Percentiles rank a stretch among this genome's conserved stretches.
Evolutionary conservation across 2,797 vertebrate genomes (phyloP).

Genomic region (Protonibea diacanthus): DNA sequence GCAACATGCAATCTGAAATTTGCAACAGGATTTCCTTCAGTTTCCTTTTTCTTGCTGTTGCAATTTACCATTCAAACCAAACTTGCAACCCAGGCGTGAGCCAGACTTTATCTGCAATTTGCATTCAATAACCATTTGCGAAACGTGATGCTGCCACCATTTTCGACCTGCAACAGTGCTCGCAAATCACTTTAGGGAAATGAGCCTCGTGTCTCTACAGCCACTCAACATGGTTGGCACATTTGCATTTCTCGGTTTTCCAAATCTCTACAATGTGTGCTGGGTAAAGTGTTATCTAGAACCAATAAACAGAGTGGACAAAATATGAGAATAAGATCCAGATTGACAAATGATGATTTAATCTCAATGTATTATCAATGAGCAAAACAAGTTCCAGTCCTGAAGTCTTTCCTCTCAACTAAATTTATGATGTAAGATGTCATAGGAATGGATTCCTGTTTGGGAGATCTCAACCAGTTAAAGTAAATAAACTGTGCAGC

Average conservation of each 20-base stretch:
- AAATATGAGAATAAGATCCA: background rate
- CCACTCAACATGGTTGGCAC: background rate
- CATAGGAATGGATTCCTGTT: slow-evolving; percentile 2
- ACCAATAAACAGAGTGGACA: background rate
- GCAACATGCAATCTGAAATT: background rate
- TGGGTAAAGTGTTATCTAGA: background rate
- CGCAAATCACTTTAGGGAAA: background rate
- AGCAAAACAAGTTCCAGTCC: background rate
- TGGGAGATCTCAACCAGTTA: background rate
- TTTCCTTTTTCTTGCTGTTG: background rate
- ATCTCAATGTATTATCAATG: background rate
- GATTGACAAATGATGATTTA: background rate
- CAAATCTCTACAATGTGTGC: background rate
- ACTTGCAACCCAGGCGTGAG: background rate
- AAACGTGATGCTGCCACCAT: background rate
- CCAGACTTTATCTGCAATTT: background rate
- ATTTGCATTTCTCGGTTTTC: background rate
- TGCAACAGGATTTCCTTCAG: background rate
- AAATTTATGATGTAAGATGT: slow-evolving; percentile 3
- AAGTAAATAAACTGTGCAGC: too few species aligned
- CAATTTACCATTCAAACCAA: background rate
- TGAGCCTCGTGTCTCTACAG: background rate
- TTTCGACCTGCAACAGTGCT: background rate
- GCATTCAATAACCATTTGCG: background rate
- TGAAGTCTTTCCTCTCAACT: background rate